Conservation (phyloP, 2,113 vertebrate genomes). For the Phocoena phocoena region DNA sequence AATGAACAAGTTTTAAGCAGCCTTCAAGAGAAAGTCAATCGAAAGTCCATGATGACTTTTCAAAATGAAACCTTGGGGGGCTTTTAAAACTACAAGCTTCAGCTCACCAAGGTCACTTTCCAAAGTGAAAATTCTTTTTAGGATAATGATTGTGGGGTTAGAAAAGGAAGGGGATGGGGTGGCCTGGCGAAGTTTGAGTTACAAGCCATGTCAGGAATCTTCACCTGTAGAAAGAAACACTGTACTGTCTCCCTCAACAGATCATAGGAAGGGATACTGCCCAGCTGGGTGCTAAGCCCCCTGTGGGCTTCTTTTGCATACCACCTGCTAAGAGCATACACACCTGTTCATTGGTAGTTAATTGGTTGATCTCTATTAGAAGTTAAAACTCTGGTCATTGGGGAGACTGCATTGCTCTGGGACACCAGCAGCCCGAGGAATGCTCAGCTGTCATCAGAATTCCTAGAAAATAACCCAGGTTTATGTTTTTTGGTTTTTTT, state of each 20-base stretch:
- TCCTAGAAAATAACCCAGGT: neutral
- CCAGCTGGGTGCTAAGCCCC: neutral
- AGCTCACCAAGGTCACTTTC: slow-evolving; percentile 50
- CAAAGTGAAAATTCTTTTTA: slow-evolving; percentile 45
- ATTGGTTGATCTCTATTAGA: neutral
- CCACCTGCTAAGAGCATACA: neutral
- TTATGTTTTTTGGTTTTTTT: neutral
- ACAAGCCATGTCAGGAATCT: neutral
- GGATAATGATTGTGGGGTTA: neutral
- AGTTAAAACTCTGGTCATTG: neutral
- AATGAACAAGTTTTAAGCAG: slow-evolving; percentile 63
- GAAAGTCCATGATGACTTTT: slow-evolving; percentile 58
- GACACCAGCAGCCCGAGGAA: neutral
- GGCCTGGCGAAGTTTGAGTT: neutral
- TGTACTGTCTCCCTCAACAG: fast-evolving
- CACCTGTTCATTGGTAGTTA: neutral
- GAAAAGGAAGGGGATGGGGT: neutral
- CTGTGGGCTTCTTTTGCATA: neutral
- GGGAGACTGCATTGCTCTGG: neutral
- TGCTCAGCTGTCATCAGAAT: neutral
- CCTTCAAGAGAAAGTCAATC: slow-evolving; percentile 64
- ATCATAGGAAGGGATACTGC: neutral
- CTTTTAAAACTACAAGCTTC: slow-evolving; percentile 49
- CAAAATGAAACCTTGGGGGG: slow-evolving; percentile 41
- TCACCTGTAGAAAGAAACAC: neutral